These are phyloP conservation scores for Stenopsyche tienmushanensis DNA, from an alignment of 1,140 invertebrate species.

Conservation along the genomic window DNA sequence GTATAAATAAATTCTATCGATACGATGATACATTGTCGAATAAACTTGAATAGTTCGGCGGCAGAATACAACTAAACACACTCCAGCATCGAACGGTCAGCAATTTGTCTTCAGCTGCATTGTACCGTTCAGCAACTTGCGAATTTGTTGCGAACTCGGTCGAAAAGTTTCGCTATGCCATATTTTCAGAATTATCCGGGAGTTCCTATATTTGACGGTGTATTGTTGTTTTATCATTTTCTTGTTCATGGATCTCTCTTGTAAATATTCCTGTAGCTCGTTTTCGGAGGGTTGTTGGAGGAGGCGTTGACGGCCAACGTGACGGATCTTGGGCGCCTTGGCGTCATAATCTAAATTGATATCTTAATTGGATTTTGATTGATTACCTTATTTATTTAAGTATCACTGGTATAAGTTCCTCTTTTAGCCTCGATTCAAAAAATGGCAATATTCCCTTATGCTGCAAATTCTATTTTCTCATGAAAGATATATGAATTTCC, in stretches of 20 bases:
- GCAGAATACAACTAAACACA: no score
- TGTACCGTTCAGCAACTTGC: neutral
- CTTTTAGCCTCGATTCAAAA: no score
- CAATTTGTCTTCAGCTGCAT: no score
- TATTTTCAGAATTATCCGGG: no score
- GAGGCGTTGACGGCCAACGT: neutral
- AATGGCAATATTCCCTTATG: no score
- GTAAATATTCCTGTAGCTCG: neutral
- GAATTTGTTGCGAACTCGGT: neutral
- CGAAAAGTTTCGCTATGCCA: neutral
- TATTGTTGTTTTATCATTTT: constrained; percentile 4
- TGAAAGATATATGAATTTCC: no score
- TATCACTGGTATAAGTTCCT: no score
- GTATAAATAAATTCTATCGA: no score
- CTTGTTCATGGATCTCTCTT: neutral
- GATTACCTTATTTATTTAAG: constrained; percentile 32
- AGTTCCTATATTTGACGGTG: no score
- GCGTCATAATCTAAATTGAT: constrained; percentile 38
- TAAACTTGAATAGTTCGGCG: no score
- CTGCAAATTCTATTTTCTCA: no score
- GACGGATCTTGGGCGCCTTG: neutral
- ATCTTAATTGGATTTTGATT: constrained; percentile 40
- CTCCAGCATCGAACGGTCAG: no score
- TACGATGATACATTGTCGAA: neutral
- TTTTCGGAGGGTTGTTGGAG: neutral